Conservation (phyloP, 2,888 invertebrate genomes). For the Plagodis dolabraria region DNA sequence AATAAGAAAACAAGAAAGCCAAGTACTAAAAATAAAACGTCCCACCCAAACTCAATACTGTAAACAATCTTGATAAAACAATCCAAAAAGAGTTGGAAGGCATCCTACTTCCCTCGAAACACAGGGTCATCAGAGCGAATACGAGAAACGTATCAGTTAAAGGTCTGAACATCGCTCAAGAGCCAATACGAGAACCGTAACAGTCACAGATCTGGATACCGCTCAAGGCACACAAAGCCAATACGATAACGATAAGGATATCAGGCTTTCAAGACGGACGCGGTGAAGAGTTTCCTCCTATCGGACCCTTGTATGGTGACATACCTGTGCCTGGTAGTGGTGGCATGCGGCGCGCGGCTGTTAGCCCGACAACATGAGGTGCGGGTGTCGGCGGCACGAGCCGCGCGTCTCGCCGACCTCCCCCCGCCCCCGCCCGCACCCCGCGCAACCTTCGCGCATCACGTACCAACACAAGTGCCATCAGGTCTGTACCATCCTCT, state of each 20-base stretch:
- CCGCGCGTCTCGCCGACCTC: constrained; percentile 25
- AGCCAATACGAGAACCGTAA: too few relatives aligned
- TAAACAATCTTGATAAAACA: too few relatives aligned
- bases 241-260: neutral
- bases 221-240: too few relatives aligned
- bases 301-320: constrained; percentile 55
- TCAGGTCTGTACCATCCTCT: neutral
- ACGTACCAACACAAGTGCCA: constrained; percentile 10
- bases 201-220: too few relatives aligned
- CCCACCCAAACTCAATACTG: too few relatives aligned
- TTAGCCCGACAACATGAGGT: constrained; percentile 68
- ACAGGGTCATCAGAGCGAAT: too few relatives aligned
- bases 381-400: constrained; percentile 63
- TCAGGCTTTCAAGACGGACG: constrained; percentile 14
- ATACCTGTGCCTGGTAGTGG: constrained; percentile 62
- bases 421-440: constrained; percentile 2
- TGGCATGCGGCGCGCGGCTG: constrained; percentile 69
- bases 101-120: too few relatives aligned
- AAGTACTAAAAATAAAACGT: too few relatives aligned
- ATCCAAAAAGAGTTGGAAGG: too few relatives aligned
- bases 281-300: constrained; percentile 19
- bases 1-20: too few relatives aligned
- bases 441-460: constrained; percentile 6
- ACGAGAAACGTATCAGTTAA: too few relatives aligned
- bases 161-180: too few relatives aligned